Evolutionary conservation across 1,140 invertebrate genomes (phyloP).

Genomic region (Bombus turneri): DNA sequence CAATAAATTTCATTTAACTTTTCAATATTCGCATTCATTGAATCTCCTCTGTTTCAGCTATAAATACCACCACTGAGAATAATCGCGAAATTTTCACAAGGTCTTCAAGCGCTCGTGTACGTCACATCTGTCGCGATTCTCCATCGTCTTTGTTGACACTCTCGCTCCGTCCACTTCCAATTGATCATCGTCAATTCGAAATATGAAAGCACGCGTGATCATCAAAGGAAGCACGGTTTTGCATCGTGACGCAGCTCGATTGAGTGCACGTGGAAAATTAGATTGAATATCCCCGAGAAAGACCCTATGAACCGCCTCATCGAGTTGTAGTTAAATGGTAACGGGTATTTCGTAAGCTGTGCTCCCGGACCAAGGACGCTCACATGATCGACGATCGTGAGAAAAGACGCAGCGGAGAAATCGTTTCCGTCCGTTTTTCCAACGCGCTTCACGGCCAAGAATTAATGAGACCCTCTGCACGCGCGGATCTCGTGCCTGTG

Average conservation of each 20-base stretch:
- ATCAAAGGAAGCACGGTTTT: slow-evolving; percentile 17
- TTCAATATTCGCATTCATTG: too few relatives aligned
- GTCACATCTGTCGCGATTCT: not conserved
- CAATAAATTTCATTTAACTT: not conserved
- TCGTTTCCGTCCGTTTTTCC: slow-evolving; percentile 35
- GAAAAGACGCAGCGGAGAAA: slow-evolving; percentile 30
- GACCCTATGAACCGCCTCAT: slow-evolving; percentile 15
- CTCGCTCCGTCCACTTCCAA: slow-evolving; percentile 32
- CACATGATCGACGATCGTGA: slow-evolving; percentile 32
- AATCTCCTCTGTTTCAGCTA: not conserved
- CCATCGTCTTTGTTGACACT: slow-evolving; percentile 2
- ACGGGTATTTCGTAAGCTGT: not conserved
- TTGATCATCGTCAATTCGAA: slow-evolving; percentile 52
- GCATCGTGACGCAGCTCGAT: slow-evolving; percentile 47
- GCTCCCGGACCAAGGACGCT: not conserved
- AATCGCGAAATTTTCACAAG: slow-evolving; percentile 11
- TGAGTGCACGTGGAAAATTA: slow-evolving; percentile 52
- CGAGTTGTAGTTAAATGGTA: slow-evolving; percentile 28
- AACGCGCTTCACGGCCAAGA: slow-evolving; percentile 1
- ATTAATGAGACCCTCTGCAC: not conserved
- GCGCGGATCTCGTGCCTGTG: not conserved
- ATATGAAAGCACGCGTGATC: slow-evolving; percentile 39
- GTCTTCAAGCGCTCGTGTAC: not conserved
- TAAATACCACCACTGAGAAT: slow-evolving; percentile 1
- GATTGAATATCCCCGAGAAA: slow-evolving; percentile 12